phyloP scores from a whole-genome alignment of 37 sponge, comb jelly and placozoan genomes.

The Geodia barretti region DNA sequence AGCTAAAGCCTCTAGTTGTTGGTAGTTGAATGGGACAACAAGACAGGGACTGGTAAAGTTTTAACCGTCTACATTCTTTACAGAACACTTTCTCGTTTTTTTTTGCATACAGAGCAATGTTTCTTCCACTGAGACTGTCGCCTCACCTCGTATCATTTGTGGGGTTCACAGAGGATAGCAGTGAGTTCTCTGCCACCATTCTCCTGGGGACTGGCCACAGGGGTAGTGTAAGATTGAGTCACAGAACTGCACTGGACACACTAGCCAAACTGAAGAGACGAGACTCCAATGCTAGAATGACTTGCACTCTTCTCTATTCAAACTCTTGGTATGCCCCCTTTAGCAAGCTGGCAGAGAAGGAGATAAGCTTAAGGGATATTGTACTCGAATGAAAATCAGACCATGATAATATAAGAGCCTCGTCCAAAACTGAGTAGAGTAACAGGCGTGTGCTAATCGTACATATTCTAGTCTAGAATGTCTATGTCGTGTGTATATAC shows the following conservation, averaged over 20 bases:
- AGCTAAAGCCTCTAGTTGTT: no score
- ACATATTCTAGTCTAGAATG: slow-evolving; percentile 1
- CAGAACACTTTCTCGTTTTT: no score
- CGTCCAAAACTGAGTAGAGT: no score
- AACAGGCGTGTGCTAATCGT: not conserved
- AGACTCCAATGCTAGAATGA: not conserved
- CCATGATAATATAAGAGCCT: no score
- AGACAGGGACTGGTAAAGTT: not conserved
- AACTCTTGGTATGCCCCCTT: slow-evolving; percentile 36
- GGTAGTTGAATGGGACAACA: not conserved
- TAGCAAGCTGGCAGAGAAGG: slow-evolving; percentile 6
- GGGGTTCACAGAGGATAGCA: slow-evolving; percentile 15
- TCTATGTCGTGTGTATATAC: not conserved
- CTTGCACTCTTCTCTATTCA: slow-evolving; percentile 22
- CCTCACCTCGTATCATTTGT: slow-evolving; percentile 18
- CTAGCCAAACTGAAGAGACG: not conserved
- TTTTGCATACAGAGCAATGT: slow-evolving; percentile 48
- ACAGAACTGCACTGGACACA: not conserved
- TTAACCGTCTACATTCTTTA: not conserved
- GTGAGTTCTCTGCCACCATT: slow-evolving; percentile 18
- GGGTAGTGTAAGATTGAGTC: slow-evolving; percentile 10
- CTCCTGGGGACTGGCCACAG: slow-evolving; percentile 38
- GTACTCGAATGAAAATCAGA: no score
- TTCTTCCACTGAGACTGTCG: slow-evolving; percentile 41
- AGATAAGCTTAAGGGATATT: not conserved